Conservation (phyloP, 2,113 vertebrate genomes). For the Mormoops blainvillei region DNA sequence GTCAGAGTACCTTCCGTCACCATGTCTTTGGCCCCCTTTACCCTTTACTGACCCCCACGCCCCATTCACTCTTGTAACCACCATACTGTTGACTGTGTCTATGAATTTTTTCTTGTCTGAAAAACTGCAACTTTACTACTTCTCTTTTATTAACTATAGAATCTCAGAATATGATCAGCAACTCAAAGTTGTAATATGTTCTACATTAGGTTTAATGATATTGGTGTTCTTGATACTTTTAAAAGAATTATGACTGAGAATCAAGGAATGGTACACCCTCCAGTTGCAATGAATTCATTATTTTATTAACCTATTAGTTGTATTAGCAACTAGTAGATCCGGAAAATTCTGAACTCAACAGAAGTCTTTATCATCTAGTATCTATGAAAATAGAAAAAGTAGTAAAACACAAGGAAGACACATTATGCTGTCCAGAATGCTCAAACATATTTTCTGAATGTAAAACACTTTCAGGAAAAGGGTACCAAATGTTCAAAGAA, state of each 20-base stretch:
- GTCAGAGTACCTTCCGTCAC: not conserved
- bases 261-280: not conserved
- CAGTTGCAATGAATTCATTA: not conserved
- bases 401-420: not conserved
- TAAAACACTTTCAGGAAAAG: constrained; percentile 9
- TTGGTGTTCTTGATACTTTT: not conserved
- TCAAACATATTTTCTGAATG: not conserved
- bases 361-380: not conserved
- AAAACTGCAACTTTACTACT: not conserved
- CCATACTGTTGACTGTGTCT: not conserved
- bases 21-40: not conserved
- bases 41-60: not conserved
- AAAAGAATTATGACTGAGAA: constrained; percentile 9
- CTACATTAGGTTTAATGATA: not conserved
- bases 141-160: not conserved
- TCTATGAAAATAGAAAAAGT: not conserved
- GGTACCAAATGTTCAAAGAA: not conserved
- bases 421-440: not conserved
- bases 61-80: not conserved
- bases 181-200: not conserved
- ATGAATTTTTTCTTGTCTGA: not conserved
- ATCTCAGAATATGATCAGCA: not conserved
- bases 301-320: not conserved
- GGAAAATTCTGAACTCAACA: constrained; percentile 10
- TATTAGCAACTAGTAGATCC: not conserved